A percentile compares a stretch with the other conserved stretches of the same genome.
phyloP scores from a whole-genome alignment of 2,888 invertebrate species.

The Capitulum mitella region DNA sequence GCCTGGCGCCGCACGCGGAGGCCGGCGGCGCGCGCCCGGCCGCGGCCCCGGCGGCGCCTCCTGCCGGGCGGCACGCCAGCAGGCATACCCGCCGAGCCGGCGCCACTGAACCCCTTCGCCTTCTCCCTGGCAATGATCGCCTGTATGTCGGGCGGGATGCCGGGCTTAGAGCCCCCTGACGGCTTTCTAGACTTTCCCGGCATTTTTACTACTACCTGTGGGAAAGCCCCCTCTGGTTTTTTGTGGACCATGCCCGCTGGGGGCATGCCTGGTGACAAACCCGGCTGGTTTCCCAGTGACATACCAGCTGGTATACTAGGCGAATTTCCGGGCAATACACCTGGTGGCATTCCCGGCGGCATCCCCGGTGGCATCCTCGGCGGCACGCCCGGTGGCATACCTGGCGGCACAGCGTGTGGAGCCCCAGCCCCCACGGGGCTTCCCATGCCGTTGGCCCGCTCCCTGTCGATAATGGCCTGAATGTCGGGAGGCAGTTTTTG shows the following conservation, averaged over 20 bases:
- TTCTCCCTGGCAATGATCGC: neutral
- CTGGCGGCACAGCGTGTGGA: neutral
- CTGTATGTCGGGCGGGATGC: neutral
- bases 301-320: too few relatives aligned
- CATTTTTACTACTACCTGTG: too few relatives aligned
- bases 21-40: neutral
- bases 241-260: too few relatives aligned
- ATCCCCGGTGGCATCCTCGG: too few relatives aligned
- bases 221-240: too few relatives aligned
- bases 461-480: neutral
- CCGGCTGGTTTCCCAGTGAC: too few relatives aligned
- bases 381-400: neutral
- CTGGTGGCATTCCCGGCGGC: neutral
- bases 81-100: too few relatives aligned
- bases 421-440: neutral
- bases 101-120: neutral
- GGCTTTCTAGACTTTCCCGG: too few relatives aligned
- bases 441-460: neutral
- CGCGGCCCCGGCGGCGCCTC: neutral
- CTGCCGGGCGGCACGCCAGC: neutral
- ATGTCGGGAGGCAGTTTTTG: neutral
- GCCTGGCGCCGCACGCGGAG: neutral
- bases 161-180: neutral
- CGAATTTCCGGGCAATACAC: neutral
- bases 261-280: too few relatives aligned